A percentile compares a stretch with the other conserved stretches of the same genome.
Conservation (phyloP, 1,140 invertebrate species). For the Danaus plexippus region DNA sequence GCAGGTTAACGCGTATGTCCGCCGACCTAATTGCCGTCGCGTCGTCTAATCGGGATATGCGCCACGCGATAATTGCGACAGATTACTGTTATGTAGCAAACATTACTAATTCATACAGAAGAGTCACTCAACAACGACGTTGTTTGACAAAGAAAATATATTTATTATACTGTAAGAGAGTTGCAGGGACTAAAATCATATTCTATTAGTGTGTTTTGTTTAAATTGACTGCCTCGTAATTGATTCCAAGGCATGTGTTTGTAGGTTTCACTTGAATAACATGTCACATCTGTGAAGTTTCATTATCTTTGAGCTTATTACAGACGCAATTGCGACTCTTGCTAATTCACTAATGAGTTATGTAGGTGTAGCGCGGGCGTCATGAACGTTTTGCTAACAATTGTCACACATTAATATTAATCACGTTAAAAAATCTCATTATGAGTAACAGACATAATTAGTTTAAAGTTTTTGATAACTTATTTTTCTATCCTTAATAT, state of each 20-base stretch:
- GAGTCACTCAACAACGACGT: conserved; percentile 17
- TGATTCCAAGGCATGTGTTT: too few species aligned
- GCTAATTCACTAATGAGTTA: conserved; percentile 69
- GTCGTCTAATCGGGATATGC: conserved; percentile 67
- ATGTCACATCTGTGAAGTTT: conserved; percentile 32
- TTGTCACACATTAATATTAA: conserved; percentile 48
- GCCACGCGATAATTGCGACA: conserved; percentile 66
- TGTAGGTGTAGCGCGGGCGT: conserved; percentile 69
- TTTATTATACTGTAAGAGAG: too few species aligned
- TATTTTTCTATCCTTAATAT: too few species aligned
- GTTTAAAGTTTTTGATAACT: too few species aligned
- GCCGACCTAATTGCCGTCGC: conserved; percentile 67
- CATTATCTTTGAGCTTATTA: conserved; percentile 50
- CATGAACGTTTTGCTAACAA: conserved; percentile 54
- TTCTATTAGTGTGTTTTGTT: too few species aligned
- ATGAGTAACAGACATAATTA: too few species aligned
- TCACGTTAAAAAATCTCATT: conserved; percentile 35
- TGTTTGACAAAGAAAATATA: neutral
- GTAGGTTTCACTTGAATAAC: too few species aligned
- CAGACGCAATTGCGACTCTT: conserved; percentile 55
- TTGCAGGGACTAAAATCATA: too few species aligned
- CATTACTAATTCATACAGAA: conserved; percentile 21
- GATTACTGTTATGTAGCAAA: conserved; percentile 36
- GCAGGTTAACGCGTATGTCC: conserved; percentile 67
- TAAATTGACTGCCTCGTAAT: too few species aligned